Percentiles rank a stretch among this genome's conserved stretches.
Conservation (phyloP, 2,797 vertebrate species). For the Centropyge bicolor region DNA sequence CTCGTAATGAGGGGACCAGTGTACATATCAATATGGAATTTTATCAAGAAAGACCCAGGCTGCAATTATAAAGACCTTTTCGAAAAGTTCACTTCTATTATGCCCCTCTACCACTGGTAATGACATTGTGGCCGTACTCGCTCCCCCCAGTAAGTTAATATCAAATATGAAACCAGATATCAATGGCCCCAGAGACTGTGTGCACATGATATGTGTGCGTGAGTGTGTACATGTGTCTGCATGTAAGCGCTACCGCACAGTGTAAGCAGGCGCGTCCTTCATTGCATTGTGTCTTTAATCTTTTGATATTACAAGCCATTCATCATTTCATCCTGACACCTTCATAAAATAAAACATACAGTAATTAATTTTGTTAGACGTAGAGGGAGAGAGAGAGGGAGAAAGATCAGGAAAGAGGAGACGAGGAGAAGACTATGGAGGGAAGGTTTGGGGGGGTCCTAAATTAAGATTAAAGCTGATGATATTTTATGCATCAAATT, state of each 20-base stretch:
- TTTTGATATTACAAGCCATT: conserved; percentile 91
- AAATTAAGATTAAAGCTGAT: conserved; percentile 72
- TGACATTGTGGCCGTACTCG: conserved; percentile 82
- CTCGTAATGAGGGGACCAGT: conserved; percentile 83
- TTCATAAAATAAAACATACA: conserved; percentile 90
- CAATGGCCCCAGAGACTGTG: conserved; percentile 78
- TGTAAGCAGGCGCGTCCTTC: conserved; percentile 73
- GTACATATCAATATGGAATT: conserved; percentile 83
- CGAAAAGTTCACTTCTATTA: conserved; percentile 89
- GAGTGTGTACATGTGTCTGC: conserved; percentile 65
- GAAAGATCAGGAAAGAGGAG: conserved; percentile 49
- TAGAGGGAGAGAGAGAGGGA: conserved; percentile 52
- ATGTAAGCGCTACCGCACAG: conserved; percentile 67
- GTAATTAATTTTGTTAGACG: conserved; percentile 90
- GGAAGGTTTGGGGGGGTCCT: conserved; percentile 50
- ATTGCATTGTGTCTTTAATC: conserved; percentile 82
- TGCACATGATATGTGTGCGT: conserved; percentile 37
- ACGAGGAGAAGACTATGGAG: conserved; percentile 47
- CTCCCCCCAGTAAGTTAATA: conserved; percentile 85
- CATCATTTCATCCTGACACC: conserved; percentile 88
- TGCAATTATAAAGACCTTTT: conserved; percentile 87
- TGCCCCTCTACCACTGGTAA: conserved; percentile 80
- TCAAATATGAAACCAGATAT: conserved; percentile 82
- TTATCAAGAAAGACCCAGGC: conserved; percentile 79
- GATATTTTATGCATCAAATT: conserved; percentile 68